These are phyloP conservation scores for Cylloceria caligata DNA, from an alignment of 2,888 invertebrate species.

Conservation along the genomic window DNA sequence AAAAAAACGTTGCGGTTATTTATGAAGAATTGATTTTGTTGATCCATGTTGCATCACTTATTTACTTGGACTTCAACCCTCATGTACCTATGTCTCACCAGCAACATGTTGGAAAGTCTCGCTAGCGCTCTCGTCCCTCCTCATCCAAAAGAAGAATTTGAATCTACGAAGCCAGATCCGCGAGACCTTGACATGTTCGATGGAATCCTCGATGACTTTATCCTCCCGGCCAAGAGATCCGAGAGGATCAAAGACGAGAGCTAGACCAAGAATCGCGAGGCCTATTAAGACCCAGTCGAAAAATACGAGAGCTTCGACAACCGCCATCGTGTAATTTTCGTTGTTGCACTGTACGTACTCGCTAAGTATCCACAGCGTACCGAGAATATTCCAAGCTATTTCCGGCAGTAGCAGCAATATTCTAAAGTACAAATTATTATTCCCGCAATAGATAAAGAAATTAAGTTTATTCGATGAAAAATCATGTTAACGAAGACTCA, in stretches of 20 bases:
- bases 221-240: conserved; percentile 84
- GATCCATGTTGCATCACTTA: conserved; percentile 23
- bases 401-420: conserved; percentile 92
- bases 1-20: too few relatives aligned
- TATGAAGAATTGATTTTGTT: neutral
- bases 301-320: conserved; percentile 91
- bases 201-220: conserved; percentile 85
- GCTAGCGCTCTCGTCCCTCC: conserved; percentile 91
- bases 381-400: conserved; percentile 91
- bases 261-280: conserved; percentile 90
- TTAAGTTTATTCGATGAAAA: too few relatives aligned
- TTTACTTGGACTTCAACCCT: conserved; percentile 68
- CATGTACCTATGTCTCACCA: conserved; percentile 86
- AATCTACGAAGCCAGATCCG: conserved; percentile 91
- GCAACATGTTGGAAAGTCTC: conserved; percentile 93
- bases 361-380: conserved; percentile 93
- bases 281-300: conserved; percentile 93
- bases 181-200: conserved; percentile 89
- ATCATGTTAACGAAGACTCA: conserved; percentile 77
- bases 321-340: conserved; percentile 89
- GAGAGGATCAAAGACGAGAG: conserved; percentile 93
- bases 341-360: conserved; percentile 89
- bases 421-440: conserved; percentile 83
- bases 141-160: conserved; percentile 90
- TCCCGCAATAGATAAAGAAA: neutral